Percentiles rank a stretch among this genome's conserved stretches.
Conservation (phyloP, 2,888 invertebrate genomes). For the Clitarchus hookeri region DNA sequence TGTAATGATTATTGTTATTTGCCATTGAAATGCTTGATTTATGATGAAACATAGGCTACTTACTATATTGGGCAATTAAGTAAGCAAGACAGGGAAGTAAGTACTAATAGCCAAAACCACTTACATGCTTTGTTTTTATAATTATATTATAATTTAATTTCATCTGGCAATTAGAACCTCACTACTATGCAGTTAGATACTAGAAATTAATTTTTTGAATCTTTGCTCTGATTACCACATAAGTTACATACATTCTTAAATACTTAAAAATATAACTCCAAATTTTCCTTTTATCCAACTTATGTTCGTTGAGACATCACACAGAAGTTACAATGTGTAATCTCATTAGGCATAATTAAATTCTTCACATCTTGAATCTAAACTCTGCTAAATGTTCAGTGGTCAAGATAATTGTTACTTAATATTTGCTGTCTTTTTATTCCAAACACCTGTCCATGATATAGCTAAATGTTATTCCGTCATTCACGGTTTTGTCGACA, state of each 20-base stretch:
- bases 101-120: too few species aligned
- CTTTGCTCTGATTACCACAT: neutral
- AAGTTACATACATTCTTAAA: neutral
- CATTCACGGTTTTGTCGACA: neutral
- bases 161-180: too few species aligned
- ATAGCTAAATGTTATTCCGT: neutral
- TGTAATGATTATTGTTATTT: too few species aligned
- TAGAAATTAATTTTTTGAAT: neutral
- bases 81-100: too few species aligned
- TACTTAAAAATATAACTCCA: neutral
- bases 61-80: too few species aligned
- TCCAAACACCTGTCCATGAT: neutral
- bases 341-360: slow-evolving; percentile 1
- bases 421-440: neutral
- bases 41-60: too few species aligned
- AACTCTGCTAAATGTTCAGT: neutral
- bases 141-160: too few species aligned
- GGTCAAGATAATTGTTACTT: neutral
- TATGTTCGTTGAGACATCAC: slow-evolving; percentile 1
- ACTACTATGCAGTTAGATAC: neutral
- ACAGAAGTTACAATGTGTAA: slow-evolving; percentile 9
- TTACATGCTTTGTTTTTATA: too few species aligned
- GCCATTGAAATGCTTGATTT: too few species aligned
- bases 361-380: neutral
- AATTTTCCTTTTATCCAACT: neutral